Percentiles rank a stretch among this genome's conserved stretches.
Conservation (phyloP, 1,140 invertebrate genomes). For the Pogonomyrmex barbatus region DNA sequence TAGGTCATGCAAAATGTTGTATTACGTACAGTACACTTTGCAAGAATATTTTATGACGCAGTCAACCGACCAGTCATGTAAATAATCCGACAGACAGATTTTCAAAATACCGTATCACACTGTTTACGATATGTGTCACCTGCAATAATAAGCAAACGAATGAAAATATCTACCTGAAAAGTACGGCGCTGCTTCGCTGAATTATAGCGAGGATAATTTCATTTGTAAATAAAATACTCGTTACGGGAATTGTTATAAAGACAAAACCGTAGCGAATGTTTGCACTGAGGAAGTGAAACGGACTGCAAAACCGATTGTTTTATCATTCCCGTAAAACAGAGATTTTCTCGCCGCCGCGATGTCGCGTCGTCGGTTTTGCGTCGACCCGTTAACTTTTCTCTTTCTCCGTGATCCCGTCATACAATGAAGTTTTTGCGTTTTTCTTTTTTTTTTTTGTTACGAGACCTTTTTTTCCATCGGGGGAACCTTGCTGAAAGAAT, state of each 20-base stretch:
- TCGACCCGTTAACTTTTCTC: conserved; percentile 33
- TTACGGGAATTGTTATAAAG: conserved; percentile 39
- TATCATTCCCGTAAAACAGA: conserved; percentile 36
- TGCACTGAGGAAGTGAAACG: neutral
- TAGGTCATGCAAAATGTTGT: neutral
- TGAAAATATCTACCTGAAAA: conserved; percentile 27
- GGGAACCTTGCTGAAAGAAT: conserved; percentile 26
- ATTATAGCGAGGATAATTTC: conserved; percentile 33
- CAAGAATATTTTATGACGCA: conserved; percentile 25
- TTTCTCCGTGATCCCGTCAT: conserved; percentile 14
- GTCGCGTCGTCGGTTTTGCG: conserved; percentile 33
- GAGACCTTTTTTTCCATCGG: conserved; percentile 2
- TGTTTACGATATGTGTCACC: conserved; percentile 6
- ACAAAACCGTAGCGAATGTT: conserved; percentile 18
- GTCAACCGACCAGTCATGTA: neutral
- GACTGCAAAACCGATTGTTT: conserved; percentile 43
- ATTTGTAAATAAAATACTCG: conserved; percentile 35
- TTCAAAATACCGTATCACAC: conserved; percentile 14
- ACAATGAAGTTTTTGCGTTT: conserved; percentile 48
- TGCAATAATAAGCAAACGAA: conserved; percentile 36
- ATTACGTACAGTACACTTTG: neutral
- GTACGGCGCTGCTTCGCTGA: neutral
- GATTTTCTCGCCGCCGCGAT: conserved; percentile 25
- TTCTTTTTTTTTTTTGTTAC: neutral
- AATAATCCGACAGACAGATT: conserved; percentile 32